Base-by-base conservation (phyloP, 2,888 invertebrate genomes). In the Chydorus sphaericus region DNA sequence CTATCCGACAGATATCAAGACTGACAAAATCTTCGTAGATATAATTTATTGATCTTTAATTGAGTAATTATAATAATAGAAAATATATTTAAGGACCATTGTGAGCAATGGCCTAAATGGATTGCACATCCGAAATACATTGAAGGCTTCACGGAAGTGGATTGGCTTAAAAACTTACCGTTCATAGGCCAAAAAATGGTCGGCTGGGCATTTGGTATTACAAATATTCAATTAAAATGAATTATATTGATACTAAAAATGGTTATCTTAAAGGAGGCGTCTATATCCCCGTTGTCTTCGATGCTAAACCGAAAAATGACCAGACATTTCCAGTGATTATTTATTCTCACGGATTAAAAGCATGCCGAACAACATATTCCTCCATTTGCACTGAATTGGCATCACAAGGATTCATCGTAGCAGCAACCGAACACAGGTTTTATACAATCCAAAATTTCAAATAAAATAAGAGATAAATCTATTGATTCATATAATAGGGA, bases 331-430 rank as follows among this genome's bases (percentile, higher is more conserved):
- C 80, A 38, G 74, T 80, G 23, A 65, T 81, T 30, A 67, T 82
- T 28, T 75, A 81, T 62, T 81, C 81, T 1, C 82, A 82, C 65
- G 82, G 82, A 1, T 71, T 81, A 28, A 79, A 79, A 1, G 79
- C 77, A 1, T 74, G 73, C 62, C 67, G 81, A 59, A 77, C 77
- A 56, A 70, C 78, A 14, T 79, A 80, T 64, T 76, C 77, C 28
- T 72, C 75, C 4, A 70, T 77, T 48, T 78, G 78, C 63, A 68
- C 72, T 44, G 80, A 82, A 62, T 65, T 82, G 55, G 80, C 82
- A 1, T 80, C 80, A 2, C 73, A 77, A 62, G 82, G 82, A 2
- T 81, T 75, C 66, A 67, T 82, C 10, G 79, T 82, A 1, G 78
- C 76, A 3, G 76, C 77, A 14, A 63, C 80, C 18, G 81, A 82